phyloP scores from a whole-genome alignment of 2,888 invertebrate genomes.

The Dicycla oo region DNA sequence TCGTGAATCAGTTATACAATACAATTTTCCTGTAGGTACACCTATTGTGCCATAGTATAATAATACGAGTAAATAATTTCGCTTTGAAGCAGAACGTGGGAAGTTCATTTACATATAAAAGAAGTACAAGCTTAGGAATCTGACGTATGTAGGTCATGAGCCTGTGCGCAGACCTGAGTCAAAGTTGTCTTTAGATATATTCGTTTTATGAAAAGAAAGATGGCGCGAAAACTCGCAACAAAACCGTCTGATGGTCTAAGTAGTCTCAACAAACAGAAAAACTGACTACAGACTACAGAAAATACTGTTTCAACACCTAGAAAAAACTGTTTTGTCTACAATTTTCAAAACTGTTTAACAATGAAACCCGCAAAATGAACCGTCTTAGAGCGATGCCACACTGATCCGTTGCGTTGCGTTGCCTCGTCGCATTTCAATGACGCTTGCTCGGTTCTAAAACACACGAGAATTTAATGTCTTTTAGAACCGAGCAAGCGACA shows the following conservation, averaged over 20 bases:
- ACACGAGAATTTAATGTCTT: too few species aligned
- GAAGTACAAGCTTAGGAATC: conserved; percentile 2
- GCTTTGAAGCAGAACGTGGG: conserved; percentile 18
- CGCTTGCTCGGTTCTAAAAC: too few species aligned
- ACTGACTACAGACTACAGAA: too few species aligned
- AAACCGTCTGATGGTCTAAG: neutral
- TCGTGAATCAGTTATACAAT: neutral
- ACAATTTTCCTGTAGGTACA: conserved; percentile 30
- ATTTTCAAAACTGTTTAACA: neutral
- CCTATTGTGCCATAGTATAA: conserved; percentile 2
- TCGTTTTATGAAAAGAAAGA: neutral
- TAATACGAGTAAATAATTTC: neutral
- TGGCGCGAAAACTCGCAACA: neutral
- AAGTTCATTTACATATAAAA: conserved; percentile 43
- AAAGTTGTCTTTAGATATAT: neutral
- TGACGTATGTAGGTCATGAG: conserved; percentile 23
- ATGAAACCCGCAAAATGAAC: neutral
- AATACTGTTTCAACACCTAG: neutral
- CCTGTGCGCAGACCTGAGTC: neutral
- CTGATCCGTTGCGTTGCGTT: too few species aligned
- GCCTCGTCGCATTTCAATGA: too few species aligned
- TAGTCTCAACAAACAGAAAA: too few species aligned
- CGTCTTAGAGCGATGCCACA: too few species aligned
- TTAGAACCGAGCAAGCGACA: too few species aligned
- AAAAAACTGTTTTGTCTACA: neutral